A percentile compares a stretch with the other conserved stretches of the same genome.
phyloP scores from a whole-genome alignment of 1,140 invertebrate genomes.

The Nephila pilipes region DNA sequence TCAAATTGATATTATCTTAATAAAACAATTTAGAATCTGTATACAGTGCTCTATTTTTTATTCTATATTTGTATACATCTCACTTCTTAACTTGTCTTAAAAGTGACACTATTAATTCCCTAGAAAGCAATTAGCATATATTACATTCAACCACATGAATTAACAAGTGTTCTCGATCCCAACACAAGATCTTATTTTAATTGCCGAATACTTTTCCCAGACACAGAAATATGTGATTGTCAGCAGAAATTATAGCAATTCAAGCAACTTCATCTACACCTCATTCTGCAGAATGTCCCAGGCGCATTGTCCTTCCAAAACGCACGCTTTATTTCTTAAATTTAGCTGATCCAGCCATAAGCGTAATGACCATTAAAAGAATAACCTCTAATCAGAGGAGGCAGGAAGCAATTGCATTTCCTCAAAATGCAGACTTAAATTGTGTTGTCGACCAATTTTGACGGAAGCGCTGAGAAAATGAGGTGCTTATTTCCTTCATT shows the following conservation, averaged over 20 bases:
- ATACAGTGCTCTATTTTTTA: no score
- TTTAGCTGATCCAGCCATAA: constrained; percentile 33
- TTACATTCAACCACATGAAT: no score
- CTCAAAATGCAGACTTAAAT: constrained; percentile 32
- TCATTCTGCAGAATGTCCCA: neutral
- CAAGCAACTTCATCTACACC: neutral
- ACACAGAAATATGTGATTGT: neutral
- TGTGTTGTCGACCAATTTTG: constrained; percentile 38
- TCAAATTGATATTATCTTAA: no score
- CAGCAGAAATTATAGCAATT: constrained; percentile 7
- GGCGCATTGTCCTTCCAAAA: constrained; percentile 1
- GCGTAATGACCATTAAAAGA: constrained; percentile 35
- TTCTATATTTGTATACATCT: no score
- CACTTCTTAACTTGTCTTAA: no score
- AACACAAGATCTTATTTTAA: neutral
- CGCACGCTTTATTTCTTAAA: constrained; percentile 22
- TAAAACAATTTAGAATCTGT: no score
- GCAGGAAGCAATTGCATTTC: constrained; percentile 29
- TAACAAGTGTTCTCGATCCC: no score
- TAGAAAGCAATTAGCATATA: no score
- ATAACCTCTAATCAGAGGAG: constrained; percentile 22
- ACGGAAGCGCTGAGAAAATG: constrained; percentile 26
- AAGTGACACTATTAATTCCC: no score
- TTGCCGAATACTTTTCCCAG: neutral
- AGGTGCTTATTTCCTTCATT: constrained; percentile 28